Conservation (phyloP, 2,888 invertebrate genomes). For the Rhagonycha lutea region DNA sequence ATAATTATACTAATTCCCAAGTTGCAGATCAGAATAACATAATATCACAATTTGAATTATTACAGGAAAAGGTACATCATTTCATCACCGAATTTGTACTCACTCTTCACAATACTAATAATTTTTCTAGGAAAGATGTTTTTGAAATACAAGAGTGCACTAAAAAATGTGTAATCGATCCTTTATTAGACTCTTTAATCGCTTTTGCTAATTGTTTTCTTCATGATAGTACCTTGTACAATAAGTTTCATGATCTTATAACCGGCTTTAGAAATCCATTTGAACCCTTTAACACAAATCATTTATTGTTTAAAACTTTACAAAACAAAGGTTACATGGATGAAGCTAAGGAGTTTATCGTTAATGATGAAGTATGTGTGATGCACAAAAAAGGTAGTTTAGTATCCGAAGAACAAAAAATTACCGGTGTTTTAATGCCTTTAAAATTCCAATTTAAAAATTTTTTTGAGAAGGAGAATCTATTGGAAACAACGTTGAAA, state of each 20-base stretch:
- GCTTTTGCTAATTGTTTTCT: slow-evolving; percentile 11
- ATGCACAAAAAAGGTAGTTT: slow-evolving; percentile 17
- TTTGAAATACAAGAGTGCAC: slow-evolving; percentile 15
- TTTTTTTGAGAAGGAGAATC: slow-evolving; percentile 20
- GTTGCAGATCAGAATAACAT: background rate
- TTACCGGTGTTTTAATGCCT: slow-evolving; percentile 23
- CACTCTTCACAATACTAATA: slow-evolving; percentile 16
- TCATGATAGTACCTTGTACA: background rate
- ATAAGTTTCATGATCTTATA: slow-evolving; percentile 7
- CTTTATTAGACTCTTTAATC: slow-evolving; percentile 10
- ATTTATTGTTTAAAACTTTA: slow-evolving; percentile 19
- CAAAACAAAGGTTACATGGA: slow-evolving; percentile 3
- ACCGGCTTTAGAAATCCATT: slow-evolving; percentile 14
- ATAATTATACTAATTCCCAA: background rate
- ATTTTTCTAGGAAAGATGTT: slow-evolving; percentile 28
- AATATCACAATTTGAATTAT: background rate
- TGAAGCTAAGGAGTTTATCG: slow-evolving; percentile 12
- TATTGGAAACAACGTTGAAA: slow-evolving; percentile 13
- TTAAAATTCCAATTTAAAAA: slow-evolving; percentile 26
- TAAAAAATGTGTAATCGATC: slow-evolving; percentile 6
- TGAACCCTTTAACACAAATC: slow-evolving; percentile 11
- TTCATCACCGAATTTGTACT: background rate
- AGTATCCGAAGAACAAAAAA: slow-evolving; percentile 16
- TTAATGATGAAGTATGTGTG: slow-evolving; percentile 14
- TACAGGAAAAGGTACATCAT: background rate